phyloP scores from a whole-genome alignment of 2,113 vertebrate genomes.

The Trematomus loennbergii region DNA sequence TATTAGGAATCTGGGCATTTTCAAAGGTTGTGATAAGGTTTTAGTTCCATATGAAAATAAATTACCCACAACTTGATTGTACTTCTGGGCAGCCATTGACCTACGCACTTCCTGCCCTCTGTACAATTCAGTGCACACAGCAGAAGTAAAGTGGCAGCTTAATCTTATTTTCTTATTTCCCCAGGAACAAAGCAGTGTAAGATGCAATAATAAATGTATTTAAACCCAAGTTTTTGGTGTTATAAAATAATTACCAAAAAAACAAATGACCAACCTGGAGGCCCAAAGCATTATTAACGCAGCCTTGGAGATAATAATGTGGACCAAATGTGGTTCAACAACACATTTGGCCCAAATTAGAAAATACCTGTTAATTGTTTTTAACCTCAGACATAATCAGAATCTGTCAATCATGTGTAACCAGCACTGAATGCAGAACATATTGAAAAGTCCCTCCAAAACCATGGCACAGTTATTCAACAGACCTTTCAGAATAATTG shows the following conservation, averaged over 20 bases:
- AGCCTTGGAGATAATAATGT: slow-evolving; percentile 9
- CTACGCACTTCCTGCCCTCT: background rate
- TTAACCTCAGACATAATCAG: slow-evolving; percentile 11
- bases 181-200: background rate
- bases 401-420: slow-evolving; percentile 11
- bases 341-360: too few relatives aligned
- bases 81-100: background rate
- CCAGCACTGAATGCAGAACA: slow-evolving; percentile 13
- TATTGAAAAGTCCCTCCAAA: slow-evolving; percentile 23
- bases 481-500: slow-evolving; percentile 16
- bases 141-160: slow-evolving; percentile 9
- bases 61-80: background rate
- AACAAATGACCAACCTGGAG: background rate
- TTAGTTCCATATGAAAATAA: background rate
- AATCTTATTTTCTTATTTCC: slow-evolving; percentile 19
- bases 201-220: background rate
- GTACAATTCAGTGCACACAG: slow-evolving; percentile 1
- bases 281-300: background rate
- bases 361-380: slow-evolving; percentile 6
- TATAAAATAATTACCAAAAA: background rate
- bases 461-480: slow-evolving; percentile 26
- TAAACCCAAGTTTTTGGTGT: background rate
- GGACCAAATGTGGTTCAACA: too few relatives aligned
- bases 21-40: background rate
- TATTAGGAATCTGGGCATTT: background rate